Evolutionary conservation across 2,888 invertebrate species (phyloP), one percentile per base, ranked within the genome.

Genomic region (Creontiades dilutus): DNA sequence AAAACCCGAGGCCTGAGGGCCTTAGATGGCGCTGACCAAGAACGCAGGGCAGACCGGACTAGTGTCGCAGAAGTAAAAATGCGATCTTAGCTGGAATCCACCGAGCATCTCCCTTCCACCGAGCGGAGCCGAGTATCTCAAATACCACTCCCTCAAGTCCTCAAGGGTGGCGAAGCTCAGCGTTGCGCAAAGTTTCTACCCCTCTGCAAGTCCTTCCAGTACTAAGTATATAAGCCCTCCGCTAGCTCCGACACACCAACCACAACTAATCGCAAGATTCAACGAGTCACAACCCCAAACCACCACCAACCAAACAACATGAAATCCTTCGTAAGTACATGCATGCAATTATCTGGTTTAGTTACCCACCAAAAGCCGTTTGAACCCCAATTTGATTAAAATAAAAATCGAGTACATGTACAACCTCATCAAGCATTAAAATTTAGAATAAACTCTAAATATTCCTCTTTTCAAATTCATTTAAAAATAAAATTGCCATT

Each of bases 321-420:
- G 78, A 78, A 78, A 78, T 78, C 78, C 28, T 78, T 78, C 16
- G 78, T 78, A 78, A 78, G 78, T 68, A 68, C 27, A 23, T 23
- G 1, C 16, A 16, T 37, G 11, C 52, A 5, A 11, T 52, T 16
- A 16, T n/a, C n/a, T n/a, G n/a, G n/a, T n/a, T n/a, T n/a, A n/a
- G n/a, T n/a, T n/a, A 13, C 52, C 11, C 52, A 52, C 1, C 52
- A 2, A 11, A 52, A 52, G 5, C 16, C 52, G 11, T 2, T n/a
- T 52, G 52, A 52, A 16, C 3, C 52, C 52, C 52, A 52, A 52
- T 52, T 52, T 52, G 2, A 52, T 52, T n/a, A n/a, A n/a, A n/a
- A n/a, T n/a, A n/a, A n/a, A n/a, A n/a, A n/a, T n/a, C n/a, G n/a
- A n/a, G n/a, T n/a, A n/a, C n/a, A n/a, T n/a, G n/a, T n/a, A n/a